Evolutionary conservation across 2,797 vertebrate species (phyloP).

Genomic region (Hybognathus amarus): DNA sequence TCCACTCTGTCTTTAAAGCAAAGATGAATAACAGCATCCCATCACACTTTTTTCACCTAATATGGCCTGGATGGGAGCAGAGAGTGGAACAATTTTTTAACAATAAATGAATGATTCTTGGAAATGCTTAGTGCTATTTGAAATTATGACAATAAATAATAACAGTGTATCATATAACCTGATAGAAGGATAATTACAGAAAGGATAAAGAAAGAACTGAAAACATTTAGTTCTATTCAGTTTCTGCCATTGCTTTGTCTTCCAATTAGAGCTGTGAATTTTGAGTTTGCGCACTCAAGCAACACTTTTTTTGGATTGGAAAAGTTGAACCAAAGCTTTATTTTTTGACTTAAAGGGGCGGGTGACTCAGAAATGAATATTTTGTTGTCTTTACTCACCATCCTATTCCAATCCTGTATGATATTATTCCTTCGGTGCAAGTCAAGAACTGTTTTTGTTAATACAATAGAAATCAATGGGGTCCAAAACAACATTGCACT

Average conservation of each 20-base stretch:
- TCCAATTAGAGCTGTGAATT: not conserved
- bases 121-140: not conserved
- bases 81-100: conserved; percentile 5
- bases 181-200: not conserved
- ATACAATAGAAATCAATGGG: not conserved
- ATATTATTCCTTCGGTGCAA: not conserved
- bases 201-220: not conserved
- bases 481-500: not conserved
- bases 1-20: conserved; percentile 74
- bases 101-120: conserved; percentile 14
- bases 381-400: not conserved
- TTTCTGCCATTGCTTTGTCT: not conserved
- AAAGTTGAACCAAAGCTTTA: not conserved
- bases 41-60: conserved; percentile 44
- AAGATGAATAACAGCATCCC: conserved; percentile 64
- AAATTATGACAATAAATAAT: not conserved
- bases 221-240: not conserved
- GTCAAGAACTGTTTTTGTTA: not conserved
- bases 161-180: not conserved
- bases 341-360: not conserved
- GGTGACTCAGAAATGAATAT: not conserved
- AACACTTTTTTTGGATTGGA: not conserved
- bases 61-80: conserved; percentile 29
- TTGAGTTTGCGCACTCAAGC: not conserved
- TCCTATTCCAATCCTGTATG: not conserved